Percentiles rank a stretch among this genome's conserved stretches.
Conservation (phyloP, 2,888 invertebrate species). For the Strigamia crassipes region DNA sequence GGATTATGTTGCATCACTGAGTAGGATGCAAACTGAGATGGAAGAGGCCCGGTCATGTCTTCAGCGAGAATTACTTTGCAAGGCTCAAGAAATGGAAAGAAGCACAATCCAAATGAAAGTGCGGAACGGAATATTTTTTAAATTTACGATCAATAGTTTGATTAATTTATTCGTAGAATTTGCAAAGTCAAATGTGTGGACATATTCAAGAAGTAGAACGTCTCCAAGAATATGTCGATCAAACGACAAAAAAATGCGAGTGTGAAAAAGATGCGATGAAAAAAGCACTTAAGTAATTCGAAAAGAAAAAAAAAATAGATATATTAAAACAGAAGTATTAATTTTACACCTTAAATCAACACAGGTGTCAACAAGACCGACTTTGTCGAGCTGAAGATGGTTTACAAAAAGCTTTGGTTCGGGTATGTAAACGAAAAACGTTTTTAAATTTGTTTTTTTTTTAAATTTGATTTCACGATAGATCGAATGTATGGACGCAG, state of each 20-base stretch:
- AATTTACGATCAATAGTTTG: not conserved
- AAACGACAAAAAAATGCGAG: slow-evolving; percentile 23
- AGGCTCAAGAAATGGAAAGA: slow-evolving; percentile 14
- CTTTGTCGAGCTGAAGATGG: slow-evolving; percentile 20
- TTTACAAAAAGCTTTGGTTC: not conserved
- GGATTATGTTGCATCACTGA: slow-evolving; percentile 18
- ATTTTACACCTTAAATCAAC: not conserved
- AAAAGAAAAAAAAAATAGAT: not conserved
- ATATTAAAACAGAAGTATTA: not conserved
- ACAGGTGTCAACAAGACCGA: not conserved
- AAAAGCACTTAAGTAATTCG: slow-evolving; percentile 32
- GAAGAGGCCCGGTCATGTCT: slow-evolving; percentile 20
- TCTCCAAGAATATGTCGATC: slow-evolving; percentile 24
- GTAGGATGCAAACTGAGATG: slow-evolving; percentile 24
- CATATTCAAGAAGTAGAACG: slow-evolving; percentile 37
- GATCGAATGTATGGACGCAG: not conserved
- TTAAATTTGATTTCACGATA: not conserved
- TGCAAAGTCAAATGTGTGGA: slow-evolving; percentile 39
- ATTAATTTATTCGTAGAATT: slow-evolving; percentile 27
- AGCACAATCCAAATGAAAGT: slow-evolving; percentile 43
- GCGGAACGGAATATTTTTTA: not conserved
- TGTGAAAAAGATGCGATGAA: slow-evolving; percentile 45
- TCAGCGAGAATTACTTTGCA: slow-evolving; percentile 6
- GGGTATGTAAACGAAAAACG: not conserved
- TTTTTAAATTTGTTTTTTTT: not conserved